Conservation (phyloP, 2,888 invertebrate genomes). For the Drosophila suboccidentalis region DNA sequence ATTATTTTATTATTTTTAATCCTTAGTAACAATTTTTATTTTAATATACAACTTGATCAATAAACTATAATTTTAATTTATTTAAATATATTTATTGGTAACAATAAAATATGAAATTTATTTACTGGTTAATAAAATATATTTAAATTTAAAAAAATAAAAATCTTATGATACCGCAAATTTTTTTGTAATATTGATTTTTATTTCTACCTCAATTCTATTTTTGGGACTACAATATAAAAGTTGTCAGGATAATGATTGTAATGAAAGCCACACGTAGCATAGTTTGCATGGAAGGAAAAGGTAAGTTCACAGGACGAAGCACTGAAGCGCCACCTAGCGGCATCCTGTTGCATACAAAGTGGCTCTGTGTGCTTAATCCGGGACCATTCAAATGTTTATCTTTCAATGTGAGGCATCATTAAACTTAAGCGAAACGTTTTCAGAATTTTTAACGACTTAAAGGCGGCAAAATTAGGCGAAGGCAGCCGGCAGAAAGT, state of each 20-base stretch:
- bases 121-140: too few relatives aligned
- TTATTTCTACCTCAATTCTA: neutral
- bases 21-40: too few relatives aligned
- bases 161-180: too few relatives aligned
- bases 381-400: conserved; percentile 60
- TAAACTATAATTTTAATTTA: too few relatives aligned
- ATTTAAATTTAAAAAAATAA: too few relatives aligned
- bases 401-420: conserved; percentile 71
- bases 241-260: neutral
- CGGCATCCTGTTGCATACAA: conserved; percentile 70
- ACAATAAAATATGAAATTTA: too few relatives aligned
- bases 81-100: too few relatives aligned
- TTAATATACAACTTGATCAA: too few relatives aligned
- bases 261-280: conserved; percentile 5
- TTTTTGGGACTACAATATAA: neutral
- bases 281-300: neutral
- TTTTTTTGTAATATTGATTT: neutral
- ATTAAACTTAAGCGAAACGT: conserved; percentile 72
- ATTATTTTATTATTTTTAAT: neutral
- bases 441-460: conserved; percentile 74
- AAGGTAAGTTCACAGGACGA: neutral
- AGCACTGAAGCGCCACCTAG: conserved; percentile 15
- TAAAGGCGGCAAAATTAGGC: conserved; percentile 64
- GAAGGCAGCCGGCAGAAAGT: conserved; percentile 48
- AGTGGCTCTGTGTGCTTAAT: conserved; percentile 48